Evolutionary conservation across 2,888 invertebrate species (phyloP).

Genomic region (Cynaeus angustus): DNA sequence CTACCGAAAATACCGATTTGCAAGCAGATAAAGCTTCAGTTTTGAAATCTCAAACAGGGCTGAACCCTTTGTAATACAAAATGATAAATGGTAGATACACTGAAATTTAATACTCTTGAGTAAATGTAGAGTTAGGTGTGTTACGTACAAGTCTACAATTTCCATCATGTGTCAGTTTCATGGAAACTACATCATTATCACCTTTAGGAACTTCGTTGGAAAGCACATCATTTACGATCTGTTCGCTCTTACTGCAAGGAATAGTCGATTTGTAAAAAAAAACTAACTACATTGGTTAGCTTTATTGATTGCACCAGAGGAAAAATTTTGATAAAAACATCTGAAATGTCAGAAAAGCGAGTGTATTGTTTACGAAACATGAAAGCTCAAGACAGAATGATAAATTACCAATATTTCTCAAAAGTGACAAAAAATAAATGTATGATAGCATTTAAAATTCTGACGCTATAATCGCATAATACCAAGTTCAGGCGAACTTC

Average conservation of each 20-base stretch:
- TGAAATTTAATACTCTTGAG: conserved; percentile 23
- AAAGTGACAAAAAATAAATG: conserved; percentile 24
- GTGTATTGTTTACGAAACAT: conserved; percentile 27
- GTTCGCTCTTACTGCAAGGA: not conserved
- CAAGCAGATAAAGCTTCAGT: not conserved
- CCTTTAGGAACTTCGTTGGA: not conserved
- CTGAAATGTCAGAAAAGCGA: conserved; percentile 1
- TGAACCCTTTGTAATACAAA: conserved; percentile 24
- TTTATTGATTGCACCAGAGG: conserved; percentile 15
- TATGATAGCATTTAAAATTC: conserved; percentile 31
- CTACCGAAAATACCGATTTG: not conserved
- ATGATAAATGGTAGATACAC: conserved; percentile 22
- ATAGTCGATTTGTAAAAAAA: conserved; percentile 5
- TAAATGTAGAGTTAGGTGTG: conserved; percentile 3
- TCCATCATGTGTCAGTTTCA: conserved; percentile 16
- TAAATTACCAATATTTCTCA: conserved; percentile 27
- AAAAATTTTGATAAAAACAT: conserved; percentile 7
- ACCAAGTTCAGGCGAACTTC: conserved; percentile 17
- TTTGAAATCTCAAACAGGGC: not conserved
- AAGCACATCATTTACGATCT: not conserved
- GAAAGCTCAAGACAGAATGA: conserved; percentile 18
- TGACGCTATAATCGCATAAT: conserved; percentile 26
- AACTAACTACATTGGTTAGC: conserved; percentile 2
- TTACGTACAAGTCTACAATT: conserved; percentile 13
- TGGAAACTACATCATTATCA: not conserved